Conservation (phyloP, 2,888 invertebrate species). For the Spodoptera littoralis region DNA sequence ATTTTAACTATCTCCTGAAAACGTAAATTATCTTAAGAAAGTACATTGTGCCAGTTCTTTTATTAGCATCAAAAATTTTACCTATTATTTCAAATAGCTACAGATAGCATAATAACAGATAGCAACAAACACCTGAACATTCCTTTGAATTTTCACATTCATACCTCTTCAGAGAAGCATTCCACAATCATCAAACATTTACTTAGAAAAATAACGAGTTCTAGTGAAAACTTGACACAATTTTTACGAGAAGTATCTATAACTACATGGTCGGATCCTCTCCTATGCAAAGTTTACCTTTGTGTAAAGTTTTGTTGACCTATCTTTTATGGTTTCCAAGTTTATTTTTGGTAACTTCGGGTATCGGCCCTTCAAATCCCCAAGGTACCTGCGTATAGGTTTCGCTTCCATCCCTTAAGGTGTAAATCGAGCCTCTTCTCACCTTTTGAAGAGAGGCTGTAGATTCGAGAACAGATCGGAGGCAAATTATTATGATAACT, state of each 20-base stretch:
- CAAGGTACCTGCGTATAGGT: slow-evolving; percentile 41
- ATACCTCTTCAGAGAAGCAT: no score
- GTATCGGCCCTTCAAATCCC: slow-evolving; percentile 46
- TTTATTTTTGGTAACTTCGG: slow-evolving; percentile 54
- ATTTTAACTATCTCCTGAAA: no score
- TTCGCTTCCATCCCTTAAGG: slow-evolving; percentile 32
- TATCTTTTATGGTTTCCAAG: slow-evolving; percentile 46
- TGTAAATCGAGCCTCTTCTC: slow-evolving; percentile 30
- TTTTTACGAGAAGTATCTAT: slow-evolving; percentile 1
- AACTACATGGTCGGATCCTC: slow-evolving; percentile 16
- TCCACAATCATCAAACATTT: not conserved
- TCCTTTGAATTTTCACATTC: no score
- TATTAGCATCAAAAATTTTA: no score
- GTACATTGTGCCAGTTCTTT: no score
- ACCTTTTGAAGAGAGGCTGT: slow-evolving; percentile 26
- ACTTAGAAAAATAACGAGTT: not conserved
- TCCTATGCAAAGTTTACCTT: slow-evolving; percentile 36
- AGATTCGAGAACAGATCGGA: not conserved
- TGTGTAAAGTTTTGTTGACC: slow-evolving; percentile 44
- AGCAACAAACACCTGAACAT: no score
- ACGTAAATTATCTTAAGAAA: no score
- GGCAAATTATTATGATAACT: slow-evolving; percentile 18
- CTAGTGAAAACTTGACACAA: not conserved
- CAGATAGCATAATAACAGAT: no score
- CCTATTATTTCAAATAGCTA: no score